Evolutionary conservation across 2,797 vertebrate genomes (phyloP).

Genomic region (Clarias pachynema): DNA sequence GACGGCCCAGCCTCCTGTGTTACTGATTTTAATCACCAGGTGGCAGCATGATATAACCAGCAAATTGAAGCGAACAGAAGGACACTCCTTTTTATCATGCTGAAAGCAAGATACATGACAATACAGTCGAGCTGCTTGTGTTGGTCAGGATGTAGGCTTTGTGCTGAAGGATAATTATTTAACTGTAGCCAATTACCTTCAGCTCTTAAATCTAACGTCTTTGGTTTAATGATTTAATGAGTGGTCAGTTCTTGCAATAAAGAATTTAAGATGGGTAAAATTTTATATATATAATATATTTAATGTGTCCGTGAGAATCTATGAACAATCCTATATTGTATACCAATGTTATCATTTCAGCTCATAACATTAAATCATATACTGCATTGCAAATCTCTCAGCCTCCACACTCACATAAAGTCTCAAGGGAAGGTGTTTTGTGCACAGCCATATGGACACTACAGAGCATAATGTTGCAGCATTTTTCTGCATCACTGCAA

Average conservation of each 20-base stretch:
- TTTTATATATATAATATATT: background rate
- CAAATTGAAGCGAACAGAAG: background rate
- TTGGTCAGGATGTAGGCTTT: too few species aligned
- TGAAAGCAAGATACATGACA: background rate
- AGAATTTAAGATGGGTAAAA: too few species aligned
- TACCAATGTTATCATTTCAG: background rate
- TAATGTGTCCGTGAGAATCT: background rate
- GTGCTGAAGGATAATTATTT: background rate
- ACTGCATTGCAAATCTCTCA: background rate
- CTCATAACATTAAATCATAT: background rate
- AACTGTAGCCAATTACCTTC: background rate
- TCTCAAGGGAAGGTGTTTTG: background rate
- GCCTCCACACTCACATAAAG: background rate
- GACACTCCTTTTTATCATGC: background rate
- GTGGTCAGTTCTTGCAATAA: background rate
- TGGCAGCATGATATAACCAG: conserved; percentile 29
- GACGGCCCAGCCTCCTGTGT: background rate
- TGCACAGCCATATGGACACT: background rate
- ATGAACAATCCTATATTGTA: background rate
- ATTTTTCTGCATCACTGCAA: background rate
- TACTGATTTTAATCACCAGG: conserved; percentile 48
- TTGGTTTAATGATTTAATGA: background rate
- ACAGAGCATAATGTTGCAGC: background rate
- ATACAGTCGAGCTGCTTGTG: background rate
- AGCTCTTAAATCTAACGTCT: background rate